Base-by-base conservation (phyloP, 1,140 invertebrate genomes). In the Euschistus heros region DNA sequence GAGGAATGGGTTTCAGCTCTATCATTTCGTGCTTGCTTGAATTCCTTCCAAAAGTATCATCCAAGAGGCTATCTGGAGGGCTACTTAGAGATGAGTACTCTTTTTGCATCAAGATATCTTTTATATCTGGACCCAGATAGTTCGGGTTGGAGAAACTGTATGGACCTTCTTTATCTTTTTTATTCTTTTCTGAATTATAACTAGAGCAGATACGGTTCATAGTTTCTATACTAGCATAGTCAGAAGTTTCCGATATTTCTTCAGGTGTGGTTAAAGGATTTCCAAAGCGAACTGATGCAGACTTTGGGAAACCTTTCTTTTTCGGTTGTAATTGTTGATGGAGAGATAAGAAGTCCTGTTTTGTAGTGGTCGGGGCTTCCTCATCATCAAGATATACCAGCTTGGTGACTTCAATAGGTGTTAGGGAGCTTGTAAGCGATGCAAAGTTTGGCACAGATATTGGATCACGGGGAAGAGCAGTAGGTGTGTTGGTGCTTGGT, bases 391-490 rank as follows among this genome's bases (percentile, higher is more conserved):
- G 76, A 70, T 86, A 87, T 1, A 87, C 86, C 1, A 87, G 75
- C 68, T 83, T 80, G 0, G 85, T 79, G 0, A 84, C 84, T 73
- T 87, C 84, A 4, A 85, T 79, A 1, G 85, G 84, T 0, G 85
- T 85, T 44, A 87, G 74, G 10, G 69, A 64, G n/a, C 68, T 62
- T 17, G 68, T 67, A 17, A 82, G 81, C 71, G 70, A 66, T 2
- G 68, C 68, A 63, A 88, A 87, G 75, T 88, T 88, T 69, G 87
- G 86, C 68, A 89, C 86, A 2, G 86, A 89, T 52, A 86, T 81
- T 1, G 85, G 85, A 70, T 88, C 86, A 54, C 86, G 76, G 1
- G 84, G 80, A 74, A 86, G 81, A 44, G 66, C 68, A 54, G 66
- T 26, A 37, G 68, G 62, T 6, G 66, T 60, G 1, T 66, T 27